phyloP scores from a whole-genome alignment of 2,797 vertebrate species.

The Mormyrops boulengeri region DNA sequence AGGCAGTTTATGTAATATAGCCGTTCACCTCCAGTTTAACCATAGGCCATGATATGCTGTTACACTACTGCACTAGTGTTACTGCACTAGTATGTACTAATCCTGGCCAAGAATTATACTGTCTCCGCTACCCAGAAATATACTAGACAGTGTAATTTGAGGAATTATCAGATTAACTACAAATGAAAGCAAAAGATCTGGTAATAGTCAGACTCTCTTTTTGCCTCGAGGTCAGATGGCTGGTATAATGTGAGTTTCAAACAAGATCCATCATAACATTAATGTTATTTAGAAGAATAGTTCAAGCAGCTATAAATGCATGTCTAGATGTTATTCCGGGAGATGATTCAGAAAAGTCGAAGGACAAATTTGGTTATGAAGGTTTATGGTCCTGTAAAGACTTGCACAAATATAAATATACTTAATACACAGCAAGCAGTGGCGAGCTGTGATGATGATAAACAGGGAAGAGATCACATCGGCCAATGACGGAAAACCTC shows the following conservation, averaged over 20 bases:
- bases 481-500: too few relatives aligned
- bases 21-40: not conserved
- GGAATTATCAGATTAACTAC: not conserved
- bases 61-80: not conserved
- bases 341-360: not conserved
- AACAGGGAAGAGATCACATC: not conserved
- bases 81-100: not conserved
- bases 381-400: not conserved
- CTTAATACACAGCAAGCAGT: not conserved
- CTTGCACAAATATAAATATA: not conserved
- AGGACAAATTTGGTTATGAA: not conserved
- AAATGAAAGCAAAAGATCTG: conserved; percentile 34
- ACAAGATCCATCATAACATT: not conserved
- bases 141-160: not conserved
- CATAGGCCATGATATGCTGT: not conserved
- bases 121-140: not conserved
- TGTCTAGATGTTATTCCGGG: not conserved
- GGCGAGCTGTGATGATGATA: not conserved
- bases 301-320: not conserved
- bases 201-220: conserved; percentile 57
- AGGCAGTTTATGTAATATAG: not conserved
- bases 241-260: not conserved
- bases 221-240: not conserved
- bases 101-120: not conserved
- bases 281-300: not conserved